Evolutionary conservation across 2,797 vertebrate species (phyloP), one percentile per base, ranked within the genome.

Genomic region (Enteromius radiatus): DNA sequence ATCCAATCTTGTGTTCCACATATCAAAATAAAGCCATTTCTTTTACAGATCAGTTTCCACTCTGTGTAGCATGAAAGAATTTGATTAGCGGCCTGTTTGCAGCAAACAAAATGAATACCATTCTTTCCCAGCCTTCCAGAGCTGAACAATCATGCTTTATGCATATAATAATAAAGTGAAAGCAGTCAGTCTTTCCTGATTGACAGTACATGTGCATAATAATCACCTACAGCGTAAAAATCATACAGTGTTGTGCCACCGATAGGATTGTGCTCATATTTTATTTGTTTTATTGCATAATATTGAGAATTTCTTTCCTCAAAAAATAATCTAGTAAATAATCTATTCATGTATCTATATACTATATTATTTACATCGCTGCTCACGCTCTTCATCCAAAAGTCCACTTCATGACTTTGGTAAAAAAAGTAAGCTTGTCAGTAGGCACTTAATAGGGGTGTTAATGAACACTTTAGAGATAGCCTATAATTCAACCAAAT

Each of bases 191-290:
- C 38, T 14, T 83, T 81, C 43, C 73, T 78, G 67, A 78, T 75
- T 76, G 56, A 77, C 84, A 81, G 52, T 47, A 76, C 19, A 54
- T 84, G 71, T 82, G 75, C 81, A 83, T 73, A 64, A 83, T 73
- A 64, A 84, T 86, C 67, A 31, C 14, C 64, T 59, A 76, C 61
- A 47, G n/a, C 68, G 9, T 11, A 73, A 78, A 67, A 78, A 76
- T 77, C 79, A 86, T 64, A 77, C 80, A 84, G 84, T 86, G 84
- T 84, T 77, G 56, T 61, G 65, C 84, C 81, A 87, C 67, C 63
- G 28, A 81, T 84, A 70, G 52, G 26, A 80, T 54, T 65, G 70
- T 78, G 38, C 84, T 78, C 28, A 63, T 73, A 14, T 17, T 17
- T 78, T 71, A 6, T 70, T n/a, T 17, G 8, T 68, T 68, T 61